A percentile compares a stretch with the other conserved stretches of the same genome.
Conservation (phyloP, 2,888 invertebrate genomes). For the Tachina fera region DNA sequence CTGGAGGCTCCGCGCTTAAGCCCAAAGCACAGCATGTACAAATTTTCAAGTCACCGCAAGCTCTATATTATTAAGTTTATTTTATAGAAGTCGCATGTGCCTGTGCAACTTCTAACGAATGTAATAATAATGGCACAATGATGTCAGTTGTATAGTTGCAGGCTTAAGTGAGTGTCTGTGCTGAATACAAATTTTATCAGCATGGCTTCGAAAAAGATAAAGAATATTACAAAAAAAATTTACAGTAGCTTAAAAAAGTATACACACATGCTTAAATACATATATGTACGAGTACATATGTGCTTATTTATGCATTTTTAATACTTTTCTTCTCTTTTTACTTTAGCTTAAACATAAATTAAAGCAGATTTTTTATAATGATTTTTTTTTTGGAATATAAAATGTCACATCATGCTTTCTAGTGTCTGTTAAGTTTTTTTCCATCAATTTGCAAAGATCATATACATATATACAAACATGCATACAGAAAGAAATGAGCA, state of each 20-base stretch:
- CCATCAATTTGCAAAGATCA: background rate
- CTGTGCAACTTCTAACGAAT: constrained; percentile 9
- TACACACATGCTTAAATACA: background rate
- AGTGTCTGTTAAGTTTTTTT: background rate
- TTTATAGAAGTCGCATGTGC: background rate
- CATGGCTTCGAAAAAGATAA: background rate
- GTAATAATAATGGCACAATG: constrained; percentile 25
- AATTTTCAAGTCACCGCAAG: background rate
- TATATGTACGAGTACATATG: background rate
- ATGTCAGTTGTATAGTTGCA: constrained; percentile 25
- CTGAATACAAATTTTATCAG: constrained; percentile 1
- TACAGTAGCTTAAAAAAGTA: no score
- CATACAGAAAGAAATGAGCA: background rate
- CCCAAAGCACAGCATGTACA: background rate
- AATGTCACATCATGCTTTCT: background rate
- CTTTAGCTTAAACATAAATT: no score
- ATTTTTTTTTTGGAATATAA: background rate
- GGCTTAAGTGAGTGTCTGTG: constrained; percentile 26
- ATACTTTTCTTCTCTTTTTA: no score
- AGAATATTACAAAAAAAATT: no score
- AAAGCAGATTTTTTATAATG: no score
- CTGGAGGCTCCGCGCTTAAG: background rate
- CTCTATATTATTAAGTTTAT: background rate
- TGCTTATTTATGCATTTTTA: no score
- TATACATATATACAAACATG: background rate